Evolutionary conservation across 2,888 invertebrate species (phyloP).

Genomic region (Dione juno): DNA sequence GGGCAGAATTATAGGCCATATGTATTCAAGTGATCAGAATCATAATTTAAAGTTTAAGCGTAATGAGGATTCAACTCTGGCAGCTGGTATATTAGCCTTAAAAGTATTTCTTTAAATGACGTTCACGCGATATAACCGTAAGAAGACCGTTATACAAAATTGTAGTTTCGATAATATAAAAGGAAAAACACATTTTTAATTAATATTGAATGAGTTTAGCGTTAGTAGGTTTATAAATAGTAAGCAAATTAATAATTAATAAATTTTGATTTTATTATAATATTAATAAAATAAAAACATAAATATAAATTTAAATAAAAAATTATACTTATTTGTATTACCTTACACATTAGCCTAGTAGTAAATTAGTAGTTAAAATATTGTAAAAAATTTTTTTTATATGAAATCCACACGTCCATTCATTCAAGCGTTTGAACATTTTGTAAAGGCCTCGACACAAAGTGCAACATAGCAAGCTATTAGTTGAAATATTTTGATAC

Average conservation of each 20-base stretch:
- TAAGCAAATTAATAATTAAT: too few species aligned
- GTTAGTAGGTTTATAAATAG: too few species aligned
- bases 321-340: too few species aligned
- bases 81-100: not conserved
- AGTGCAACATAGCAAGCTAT: conserved; percentile 14
- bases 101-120: not conserved
- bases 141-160: not conserved
- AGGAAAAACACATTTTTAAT: too few species aligned
- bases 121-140: not conserved
- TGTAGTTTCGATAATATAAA: too few species aligned
- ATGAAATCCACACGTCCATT: not conserved
- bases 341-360: not conserved
- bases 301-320: too few species aligned
- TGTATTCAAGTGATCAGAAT: not conserved
- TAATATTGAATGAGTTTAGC: too few species aligned
- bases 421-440: not conserved
- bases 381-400: not conserved
- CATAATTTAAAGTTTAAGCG: not conserved
- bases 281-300: too few species aligned
- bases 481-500: conserved; percentile 20
- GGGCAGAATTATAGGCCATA: not conserved
- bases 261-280: too few species aligned
- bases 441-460: conserved; percentile 7
- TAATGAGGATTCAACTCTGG: not conserved
- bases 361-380: not conserved